Evolutionary conservation across 2,113 vertebrate genomes (phyloP), one percentile per base, ranked within the genome.

Genomic region (Siniperca knerii): DNA sequence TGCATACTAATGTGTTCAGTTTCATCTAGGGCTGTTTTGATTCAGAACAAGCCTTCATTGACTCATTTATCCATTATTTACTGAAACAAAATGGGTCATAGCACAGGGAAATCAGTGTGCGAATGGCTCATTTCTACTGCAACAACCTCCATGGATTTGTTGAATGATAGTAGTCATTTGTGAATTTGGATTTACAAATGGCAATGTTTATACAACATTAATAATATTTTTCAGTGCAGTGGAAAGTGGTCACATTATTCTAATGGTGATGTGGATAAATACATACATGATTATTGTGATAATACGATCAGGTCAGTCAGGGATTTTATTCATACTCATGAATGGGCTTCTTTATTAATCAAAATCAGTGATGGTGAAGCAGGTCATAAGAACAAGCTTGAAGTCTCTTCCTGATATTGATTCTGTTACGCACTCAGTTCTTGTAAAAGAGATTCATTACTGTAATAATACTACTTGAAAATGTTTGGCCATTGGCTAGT

Each of bases 1-100:
- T 67, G 65, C 78, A 88, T 84, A 84, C 81, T 84, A 78, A 89
- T 88, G 33, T 40, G 69, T 64, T 75, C 54, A 52, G 75, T 79
- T 72, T 82, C 57, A 70, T 83, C 55, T 18, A 1, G 20, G 52
- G 23, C 64, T 64, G 40, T 75, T 87, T 68, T 72, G 37, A 73
- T 71, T 77, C 61, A 73, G 60, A 81, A 69, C 79, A 77, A 79
- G 35, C 25, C 75, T 75, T 72, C 55, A 81, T 46, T 85, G 37
- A 79, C 35, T 82, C 16, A 54, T 79, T 86, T 57, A 73, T 81
- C 54, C 52, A 68, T 81, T 76, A 78, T 89, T 67, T 76, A 74
- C 64, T 58, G 68, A 74, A 78, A 61, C 58, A 77, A 85, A 85
- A 85, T 62, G 52, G 75, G 18, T 52, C 44, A 66, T 8, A 78